A percentile compares a stretch with the other conserved stretches of the same genome.
These are phyloP conservation scores for Oncopeltus fasciatus DNA, from an alignment of 1,140 invertebrate genomes.

Conservation along the genomic window DNA sequence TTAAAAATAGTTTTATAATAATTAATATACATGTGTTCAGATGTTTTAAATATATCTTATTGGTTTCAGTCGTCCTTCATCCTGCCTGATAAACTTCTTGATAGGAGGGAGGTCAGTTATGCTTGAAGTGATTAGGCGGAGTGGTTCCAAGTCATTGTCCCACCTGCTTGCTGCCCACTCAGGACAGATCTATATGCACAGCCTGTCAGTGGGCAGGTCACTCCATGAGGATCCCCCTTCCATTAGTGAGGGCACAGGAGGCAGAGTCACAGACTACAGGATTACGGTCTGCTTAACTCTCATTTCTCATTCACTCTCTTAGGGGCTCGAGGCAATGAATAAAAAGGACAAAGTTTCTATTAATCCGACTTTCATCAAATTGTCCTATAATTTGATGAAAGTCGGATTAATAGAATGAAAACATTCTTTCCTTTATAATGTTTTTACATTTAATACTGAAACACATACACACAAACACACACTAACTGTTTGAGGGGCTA, in stretches of 20 bases:
- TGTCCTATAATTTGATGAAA: too few species aligned
- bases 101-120: slow-evolving; percentile 85
- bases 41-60: too few species aligned
- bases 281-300: slow-evolving; percentile 34
- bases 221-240: slow-evolving; percentile 89
- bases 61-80: slow-evolving; percentile 58
- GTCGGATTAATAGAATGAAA: too few species aligned
- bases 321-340: background rate
- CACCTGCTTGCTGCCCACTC: slow-evolving; percentile 87
- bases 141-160: slow-evolving; percentile 72
- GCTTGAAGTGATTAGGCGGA: slow-evolving; percentile 71
- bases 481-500: too few species aligned
- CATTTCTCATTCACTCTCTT: background rate
- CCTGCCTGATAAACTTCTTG: slow-evolving; percentile 91
- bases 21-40: too few species aligned
- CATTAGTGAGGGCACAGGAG: slow-evolving; percentile 84
- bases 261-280: slow-evolving; percentile 83
- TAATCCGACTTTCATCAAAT: too few species aligned
- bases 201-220: slow-evolving; percentile 67
- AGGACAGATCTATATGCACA: slow-evolving; percentile 92
- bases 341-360: background rate
- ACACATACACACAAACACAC: too few species aligned
- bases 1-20: too few species aligned
- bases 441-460: too few species aligned
- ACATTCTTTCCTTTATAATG: too few species aligned